Conservation (phyloP, 2,797 vertebrate genomes). For the Channa striata region DNA sequence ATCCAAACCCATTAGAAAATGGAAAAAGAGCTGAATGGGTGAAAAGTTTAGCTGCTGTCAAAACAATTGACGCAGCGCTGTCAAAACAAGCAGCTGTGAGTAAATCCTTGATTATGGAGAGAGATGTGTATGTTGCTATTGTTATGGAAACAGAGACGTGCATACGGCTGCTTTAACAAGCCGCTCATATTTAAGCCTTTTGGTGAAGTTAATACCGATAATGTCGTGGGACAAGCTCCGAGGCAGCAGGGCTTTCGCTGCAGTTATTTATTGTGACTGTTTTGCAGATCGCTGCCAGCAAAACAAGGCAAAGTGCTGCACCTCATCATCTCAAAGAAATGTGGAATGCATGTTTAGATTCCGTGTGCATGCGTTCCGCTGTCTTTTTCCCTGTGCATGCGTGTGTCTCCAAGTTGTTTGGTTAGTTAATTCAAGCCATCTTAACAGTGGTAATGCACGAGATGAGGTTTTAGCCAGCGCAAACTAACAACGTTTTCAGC, state of each 20-base stretch:
- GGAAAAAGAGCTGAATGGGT: conserved; percentile 27
- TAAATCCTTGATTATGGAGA: conserved; percentile 55
- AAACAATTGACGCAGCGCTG: conserved; percentile 58
- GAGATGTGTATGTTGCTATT: conserved; percentile 12
- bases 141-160: conserved; percentile 34
- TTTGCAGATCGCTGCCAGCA: not conserved
- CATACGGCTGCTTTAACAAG: conserved; percentile 9
- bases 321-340: conserved; percentile 10
- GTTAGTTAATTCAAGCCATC: conserved; percentile 39
- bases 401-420: conserved; percentile 8
- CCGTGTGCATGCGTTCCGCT: conserved; percentile 8
- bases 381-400: not conserved
- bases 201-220: conserved; percentile 7
- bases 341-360: conserved; percentile 26
- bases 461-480: not conserved
- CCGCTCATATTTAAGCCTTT: conserved; percentile 19
- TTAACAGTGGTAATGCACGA: conserved; percentile 17
- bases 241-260: conserved; percentile 5
- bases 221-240: not conserved
- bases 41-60: conserved; percentile 55
- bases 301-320: not conserved
- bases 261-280: not conserved
- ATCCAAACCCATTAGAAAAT: conserved; percentile 23
- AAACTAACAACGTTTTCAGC: conserved; percentile 39
- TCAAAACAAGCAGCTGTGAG: conserved; percentile 65